A percentile compares a stretch with the other conserved stretches of the same genome.
These are phyloP conservation scores for Callospermophilus lateralis DNA, from an alignment of 2,113 vertebrate species.

Conservation along the genomic window DNA sequence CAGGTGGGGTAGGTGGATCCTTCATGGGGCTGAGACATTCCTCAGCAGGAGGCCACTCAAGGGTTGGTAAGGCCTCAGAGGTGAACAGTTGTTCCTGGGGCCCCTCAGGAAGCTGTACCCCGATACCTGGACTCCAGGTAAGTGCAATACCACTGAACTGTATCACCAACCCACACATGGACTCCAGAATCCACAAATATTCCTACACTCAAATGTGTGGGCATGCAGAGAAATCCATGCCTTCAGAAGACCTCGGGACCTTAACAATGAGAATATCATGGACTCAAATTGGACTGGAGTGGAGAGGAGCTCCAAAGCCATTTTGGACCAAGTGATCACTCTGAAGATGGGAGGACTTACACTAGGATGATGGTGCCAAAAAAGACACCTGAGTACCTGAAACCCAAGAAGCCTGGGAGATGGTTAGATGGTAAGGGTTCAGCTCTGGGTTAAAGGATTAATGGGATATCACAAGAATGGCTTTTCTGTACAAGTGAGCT, in stretches of 20 bases:
- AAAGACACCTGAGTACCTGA: neutral
- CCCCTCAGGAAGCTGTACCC: neutral
- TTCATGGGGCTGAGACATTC: neutral
- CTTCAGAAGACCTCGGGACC: neutral
- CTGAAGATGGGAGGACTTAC: neutral
- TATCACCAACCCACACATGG: too few species aligned
- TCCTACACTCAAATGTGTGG: neutral
- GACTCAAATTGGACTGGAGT: neutral
- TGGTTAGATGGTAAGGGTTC: too few species aligned
- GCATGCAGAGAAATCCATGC: neutral
- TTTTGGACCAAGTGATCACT: too few species aligned
- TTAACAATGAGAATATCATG: neutral
- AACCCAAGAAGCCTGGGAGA: too few species aligned
- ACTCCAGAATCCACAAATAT: neutral
- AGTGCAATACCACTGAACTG: too few species aligned
- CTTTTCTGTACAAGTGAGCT: neutral
- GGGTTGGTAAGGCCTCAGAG: neutral
- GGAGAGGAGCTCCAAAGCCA: neutral
- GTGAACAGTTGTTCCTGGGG: neutral
- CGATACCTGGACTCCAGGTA: neutral
- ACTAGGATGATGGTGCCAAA: neutral
- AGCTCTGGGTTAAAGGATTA: too few species aligned
- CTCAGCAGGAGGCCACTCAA: neutral
- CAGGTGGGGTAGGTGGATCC: neutral
- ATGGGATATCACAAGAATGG: too few species aligned